phyloP scores from a whole-genome alignment of 37 sponge, comb jelly and placozoan genomes.

The Petrosia ficiformis region DNA sequence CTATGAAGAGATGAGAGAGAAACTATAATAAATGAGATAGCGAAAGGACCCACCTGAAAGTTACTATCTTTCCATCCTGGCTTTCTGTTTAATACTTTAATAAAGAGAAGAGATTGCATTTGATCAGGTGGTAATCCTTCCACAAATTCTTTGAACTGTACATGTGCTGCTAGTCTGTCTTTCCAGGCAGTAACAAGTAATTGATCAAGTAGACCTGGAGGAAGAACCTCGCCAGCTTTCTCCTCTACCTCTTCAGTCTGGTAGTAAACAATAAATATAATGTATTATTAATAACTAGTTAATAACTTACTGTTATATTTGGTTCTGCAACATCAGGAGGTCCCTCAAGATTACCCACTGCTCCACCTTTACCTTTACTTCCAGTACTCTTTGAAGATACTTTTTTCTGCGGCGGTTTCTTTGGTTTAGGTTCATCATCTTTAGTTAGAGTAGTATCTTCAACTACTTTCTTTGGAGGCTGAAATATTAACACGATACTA shows the following conservation, averaged over 20 bases:
- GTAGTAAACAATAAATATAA: neutral
- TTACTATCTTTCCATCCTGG: constrained; percentile 97
- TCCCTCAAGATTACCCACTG: constrained; percentile 12
- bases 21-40: neutral
- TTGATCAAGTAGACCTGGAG: constrained; percentile 35
- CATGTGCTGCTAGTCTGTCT: constrained; percentile 74
- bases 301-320: constrained; percentile 48
- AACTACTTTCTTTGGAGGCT: neutral
- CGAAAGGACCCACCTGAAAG: constrained; percentile 48
- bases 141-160: constrained; percentile 60
- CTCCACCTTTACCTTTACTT: constrained; percentile 38
- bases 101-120: constrained; percentile 70
- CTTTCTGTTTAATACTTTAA: constrained; percentile 76
- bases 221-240: constrained; percentile 57
- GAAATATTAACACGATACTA: neutral
- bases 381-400: constrained; percentile 22
- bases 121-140: constrained; percentile 52
- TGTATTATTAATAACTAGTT: neutral
- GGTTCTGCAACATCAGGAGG: constrained; percentile 53
- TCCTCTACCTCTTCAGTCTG: constrained; percentile 79
- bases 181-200: constrained; percentile 77
- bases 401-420: neutral
- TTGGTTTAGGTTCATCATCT: neutral
- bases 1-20: constrained; percentile 1
- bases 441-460: neutral